Conservation (phyloP, 2,888 invertebrate species). For the Tetrapedia diversipes region DNA sequence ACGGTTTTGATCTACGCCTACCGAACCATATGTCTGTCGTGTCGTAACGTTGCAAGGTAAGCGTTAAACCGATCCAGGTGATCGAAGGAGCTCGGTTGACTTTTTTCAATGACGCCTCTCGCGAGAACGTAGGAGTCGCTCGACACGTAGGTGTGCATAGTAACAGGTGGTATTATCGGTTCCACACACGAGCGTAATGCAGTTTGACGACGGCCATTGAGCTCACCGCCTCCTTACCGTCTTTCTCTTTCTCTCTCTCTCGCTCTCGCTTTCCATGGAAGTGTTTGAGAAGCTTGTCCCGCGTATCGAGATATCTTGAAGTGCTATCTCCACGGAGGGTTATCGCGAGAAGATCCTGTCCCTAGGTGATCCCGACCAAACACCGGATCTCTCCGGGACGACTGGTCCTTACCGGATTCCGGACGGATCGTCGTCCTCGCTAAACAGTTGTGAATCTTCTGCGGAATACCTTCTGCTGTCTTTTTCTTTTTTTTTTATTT, state of each 20-base stretch:
- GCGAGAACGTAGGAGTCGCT: conserved; percentile 20
- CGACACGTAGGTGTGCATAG: conserved; percentile 43
- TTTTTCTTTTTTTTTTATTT: no score
- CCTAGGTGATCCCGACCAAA: conserved; percentile 39
- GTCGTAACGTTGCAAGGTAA: no score
- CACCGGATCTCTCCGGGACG: conserved; percentile 13
- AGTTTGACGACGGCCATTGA: conserved; percentile 52
- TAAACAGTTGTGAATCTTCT: neutral
- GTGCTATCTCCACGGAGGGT: conserved; percentile 42
- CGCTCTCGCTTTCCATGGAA: conserved; percentile 15
- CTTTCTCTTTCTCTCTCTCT: no score
- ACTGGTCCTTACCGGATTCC: neutral
- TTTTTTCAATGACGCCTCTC: conserved; percentile 4
- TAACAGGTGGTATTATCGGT: conserved; percentile 62
- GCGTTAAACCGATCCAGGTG: neutral
- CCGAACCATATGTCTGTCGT: no score
- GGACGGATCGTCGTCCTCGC: no score
- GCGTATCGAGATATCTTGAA: conserved; percentile 57
- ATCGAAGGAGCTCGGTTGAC: neutral
- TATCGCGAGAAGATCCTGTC: conserved; percentile 45
- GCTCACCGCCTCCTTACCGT: conserved; percentile 31
- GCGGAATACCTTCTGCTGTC: no score
- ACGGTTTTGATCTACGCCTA: no score
- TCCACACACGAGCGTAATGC: conserved; percentile 42
- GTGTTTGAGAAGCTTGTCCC: conserved; percentile 52